Evolutionary conservation across 2,797 vertebrate genomes (phyloP), one percentile per base, ranked within the genome.

Genomic region (Poeciliopsis infans): DNA sequence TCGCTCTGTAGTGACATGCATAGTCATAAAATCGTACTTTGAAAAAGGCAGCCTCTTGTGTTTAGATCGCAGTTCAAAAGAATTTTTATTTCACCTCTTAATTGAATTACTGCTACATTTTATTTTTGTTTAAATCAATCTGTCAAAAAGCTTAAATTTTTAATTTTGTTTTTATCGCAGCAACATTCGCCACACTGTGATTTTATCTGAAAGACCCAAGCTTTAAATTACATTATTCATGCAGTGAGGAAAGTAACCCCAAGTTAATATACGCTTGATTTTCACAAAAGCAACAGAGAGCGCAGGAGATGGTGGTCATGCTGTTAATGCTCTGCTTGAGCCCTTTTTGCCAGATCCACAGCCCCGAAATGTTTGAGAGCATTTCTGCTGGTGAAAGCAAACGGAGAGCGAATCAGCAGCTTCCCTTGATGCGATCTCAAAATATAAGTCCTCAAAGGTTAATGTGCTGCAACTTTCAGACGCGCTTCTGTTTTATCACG

Each of bases 11-110:
- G 76, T 84, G 86, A 76, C 55, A 76, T 66, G 57, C 69, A 64
- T 74, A 80, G 81, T 76, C 81, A 85, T 74, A 86, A 83, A 7
- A 86, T 79, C 81, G 6, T n/a, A 3, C 31, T 25, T 84, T 69
- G 41, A 83, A 78, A 83, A 76, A 84, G 57, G 13, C 2, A 7
- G 28, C 57, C 59, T 1, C 15, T 64, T 36, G 31, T 64, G 31
- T 7, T 64, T 16, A 36, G 1, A 36, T 0, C 1, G 72, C 36
- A 18, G 73, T 79, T 75, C 74, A 45, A 66, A 23, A 12, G 33
- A 53, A 46, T 13, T 64, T 69, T 59, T 8, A 77, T 76, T 75
- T 72, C 53, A 10, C 41, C 53, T 15, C 16, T 61, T 61, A 61
- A 66, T 76, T 72, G 53, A 12, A 81, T 81, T 7, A 31, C 76